Conservation (phyloP, 2,888 invertebrate species). For the Xestia sexstrigata region DNA sequence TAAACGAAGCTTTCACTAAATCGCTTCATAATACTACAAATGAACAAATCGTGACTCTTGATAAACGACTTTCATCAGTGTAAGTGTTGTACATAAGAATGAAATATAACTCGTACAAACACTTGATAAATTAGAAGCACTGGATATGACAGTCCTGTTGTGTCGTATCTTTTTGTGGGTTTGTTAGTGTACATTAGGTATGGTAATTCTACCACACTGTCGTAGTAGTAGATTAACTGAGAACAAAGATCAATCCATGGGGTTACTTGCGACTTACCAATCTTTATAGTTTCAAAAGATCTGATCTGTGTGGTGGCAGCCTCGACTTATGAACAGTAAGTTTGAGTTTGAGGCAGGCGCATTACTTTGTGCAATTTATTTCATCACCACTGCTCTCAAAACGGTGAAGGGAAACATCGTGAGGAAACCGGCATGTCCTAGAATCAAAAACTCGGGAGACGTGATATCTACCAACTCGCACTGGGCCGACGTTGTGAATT, state of each 20-base stretch:
- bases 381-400: no score
- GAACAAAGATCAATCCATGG: neutral
- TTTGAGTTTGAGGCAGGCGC: no score
- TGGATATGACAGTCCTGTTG: neutral
- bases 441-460: no score
- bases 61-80: slow-evolving; percentile 29
- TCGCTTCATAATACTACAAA: neutral
- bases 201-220: neutral
- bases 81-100: slow-evolving; percentile 24
- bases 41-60: slow-evolving; percentile 25
- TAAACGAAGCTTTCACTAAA: neutral
- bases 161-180: neutral
- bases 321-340: no score
- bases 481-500: no score
- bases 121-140: slow-evolving; percentile 11
- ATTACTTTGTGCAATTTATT: no score
- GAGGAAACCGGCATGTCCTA: no score
- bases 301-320: no score
- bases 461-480: no score
- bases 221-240: neutral
- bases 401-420: no score
- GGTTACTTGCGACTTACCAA: neutral
- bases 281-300: no score
- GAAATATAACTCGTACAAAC: slow-evolving; percentile 12
- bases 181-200: neutral